Percentiles rank a stretch among this genome's conserved stretches.
These are phyloP conservation scores for Monopis laevigella DNA, from an alignment of 2,888 invertebrate genomes.

Conservation along the genomic window DNA sequence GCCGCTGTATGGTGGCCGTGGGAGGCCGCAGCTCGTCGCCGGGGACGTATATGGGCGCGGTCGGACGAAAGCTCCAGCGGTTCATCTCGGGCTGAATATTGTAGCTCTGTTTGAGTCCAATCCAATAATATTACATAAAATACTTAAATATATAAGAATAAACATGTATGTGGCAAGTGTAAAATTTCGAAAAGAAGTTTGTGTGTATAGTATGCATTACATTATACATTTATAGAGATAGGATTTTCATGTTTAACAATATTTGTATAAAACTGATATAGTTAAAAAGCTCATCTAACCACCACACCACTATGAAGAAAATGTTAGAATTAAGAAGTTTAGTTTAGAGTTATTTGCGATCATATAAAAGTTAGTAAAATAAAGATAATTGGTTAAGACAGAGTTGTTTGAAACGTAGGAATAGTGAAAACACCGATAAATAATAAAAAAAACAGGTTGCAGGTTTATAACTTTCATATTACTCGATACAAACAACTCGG, in stretches of 20 bases:
- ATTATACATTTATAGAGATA: conserved; percentile 41
- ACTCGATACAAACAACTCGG: too few species aligned
- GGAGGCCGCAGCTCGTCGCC: conserved; percentile 46
- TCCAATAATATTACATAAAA: conserved; percentile 7
- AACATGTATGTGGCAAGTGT: not conserved
- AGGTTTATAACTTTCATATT: too few species aligned
- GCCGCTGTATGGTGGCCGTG: conserved; percentile 21
- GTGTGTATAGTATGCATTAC: conserved; percentile 34
- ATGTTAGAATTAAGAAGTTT: conserved; percentile 21
- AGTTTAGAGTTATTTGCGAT: conserved; percentile 2
- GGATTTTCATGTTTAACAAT: conserved; percentile 31
- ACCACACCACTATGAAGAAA: conserved; percentile 55
- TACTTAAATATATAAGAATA: conserved; percentile 3
- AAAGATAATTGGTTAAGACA: conserved; percentile 26
- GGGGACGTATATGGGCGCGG: conserved; percentile 60
- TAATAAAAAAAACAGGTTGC: too few species aligned
- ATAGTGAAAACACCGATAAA: too few species aligned
- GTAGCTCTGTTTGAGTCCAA: conserved; percentile 61
- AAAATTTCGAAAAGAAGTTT: conserved; percentile 12
- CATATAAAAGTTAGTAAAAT: conserved; percentile 22
- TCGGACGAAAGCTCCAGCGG: conserved; percentile 58
- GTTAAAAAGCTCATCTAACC: conserved; percentile 28
- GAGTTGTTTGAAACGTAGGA: not conserved
- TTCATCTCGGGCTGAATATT: conserved; percentile 55
- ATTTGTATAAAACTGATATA: not conserved